These are phyloP conservation scores for Callithrix jacchus DNA, from an alignment of 2,113 vertebrate species.

Conservation along the genomic window DNA sequence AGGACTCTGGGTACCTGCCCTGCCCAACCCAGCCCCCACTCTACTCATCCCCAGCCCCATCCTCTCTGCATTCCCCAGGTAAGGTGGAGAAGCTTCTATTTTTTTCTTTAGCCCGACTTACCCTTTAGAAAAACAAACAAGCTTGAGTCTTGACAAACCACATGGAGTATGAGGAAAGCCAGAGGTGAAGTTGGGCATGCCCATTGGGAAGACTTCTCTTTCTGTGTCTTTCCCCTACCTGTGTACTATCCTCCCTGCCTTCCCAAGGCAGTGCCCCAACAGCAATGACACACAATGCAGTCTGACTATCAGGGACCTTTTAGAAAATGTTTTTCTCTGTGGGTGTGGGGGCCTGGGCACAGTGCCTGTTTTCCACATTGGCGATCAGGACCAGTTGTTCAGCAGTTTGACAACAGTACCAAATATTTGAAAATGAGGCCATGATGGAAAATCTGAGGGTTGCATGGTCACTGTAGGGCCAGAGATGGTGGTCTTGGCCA, in stretches of 20 bases:
- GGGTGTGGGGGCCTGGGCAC: slow-evolving; percentile 33
- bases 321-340: background rate
- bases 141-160: background rate
- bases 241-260: background rate
- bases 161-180: background rate
- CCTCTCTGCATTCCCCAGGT: background rate
- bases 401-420: slow-evolving; percentile 11
- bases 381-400: slow-evolving; percentile 19
- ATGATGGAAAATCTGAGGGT: slow-evolving; percentile 54
- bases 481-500: background rate
- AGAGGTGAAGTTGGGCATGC: background rate
- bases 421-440: slow-evolving; percentile 38
- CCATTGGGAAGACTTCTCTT: background rate
- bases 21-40: background rate
- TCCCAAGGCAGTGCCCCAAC: background rate
- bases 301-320: background rate
- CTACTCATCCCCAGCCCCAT: background rate
- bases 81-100: background rate
- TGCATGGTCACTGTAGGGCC: background rate
- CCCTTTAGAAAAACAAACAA: background rate
- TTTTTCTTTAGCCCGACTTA: background rate
- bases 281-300: background rate
- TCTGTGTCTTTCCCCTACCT: background rate
- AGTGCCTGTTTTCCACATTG: slow-evolving; percentile 45
- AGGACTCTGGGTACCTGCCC: background rate